Percentiles rank a stretch among this genome's conserved stretches.
Evolutionary conservation across 1,140 invertebrate species (phyloP).

Genomic region (Drepana arcuata): DNA sequence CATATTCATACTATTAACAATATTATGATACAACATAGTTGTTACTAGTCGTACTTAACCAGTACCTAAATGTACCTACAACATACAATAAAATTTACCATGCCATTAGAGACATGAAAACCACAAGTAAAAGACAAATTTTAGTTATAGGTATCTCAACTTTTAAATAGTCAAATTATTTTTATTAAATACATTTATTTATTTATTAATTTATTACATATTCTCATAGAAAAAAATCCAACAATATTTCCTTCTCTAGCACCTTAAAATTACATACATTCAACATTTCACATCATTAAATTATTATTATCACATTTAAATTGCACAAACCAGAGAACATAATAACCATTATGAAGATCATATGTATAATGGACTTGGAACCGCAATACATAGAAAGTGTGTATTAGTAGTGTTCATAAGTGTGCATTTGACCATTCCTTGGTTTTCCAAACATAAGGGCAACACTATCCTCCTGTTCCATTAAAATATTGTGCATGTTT

Average conservation of each 20-base stretch:
- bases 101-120: too few species aligned
- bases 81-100: too few species aligned
- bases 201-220: too few species aligned
- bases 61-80: slow-evolving; percentile 63
- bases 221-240: slow-evolving; percentile 20
- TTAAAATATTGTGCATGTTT: slow-evolving; percentile 72
- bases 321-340: slow-evolving; percentile 56
- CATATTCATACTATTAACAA: slow-evolving; percentile 9
- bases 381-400: slow-evolving; percentile 6
- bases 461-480: slow-evolving; percentile 59
- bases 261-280: slow-evolving; percentile 38
- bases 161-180: too few species aligned
- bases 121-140: too few species aligned
- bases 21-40: slow-evolving; percentile 58
- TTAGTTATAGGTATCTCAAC: too few species aligned
- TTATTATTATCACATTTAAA: slow-evolving; percentile 63
- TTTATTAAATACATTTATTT: too few species aligned
- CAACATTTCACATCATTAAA: slow-evolving; percentile 27
- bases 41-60: slow-evolving; percentile 55
- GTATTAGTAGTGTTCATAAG: slow-evolving; percentile 21
- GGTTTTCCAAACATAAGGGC: slow-evolving; percentile 11
- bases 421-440: slow-evolving; percentile 14
- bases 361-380: too few species aligned
- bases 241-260: slow-evolving; percentile 47
- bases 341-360: slow-evolving; percentile 25